Conservation (phyloP, 2,888 invertebrate species). For the Parapristionchus giblindavisi region DNA sequence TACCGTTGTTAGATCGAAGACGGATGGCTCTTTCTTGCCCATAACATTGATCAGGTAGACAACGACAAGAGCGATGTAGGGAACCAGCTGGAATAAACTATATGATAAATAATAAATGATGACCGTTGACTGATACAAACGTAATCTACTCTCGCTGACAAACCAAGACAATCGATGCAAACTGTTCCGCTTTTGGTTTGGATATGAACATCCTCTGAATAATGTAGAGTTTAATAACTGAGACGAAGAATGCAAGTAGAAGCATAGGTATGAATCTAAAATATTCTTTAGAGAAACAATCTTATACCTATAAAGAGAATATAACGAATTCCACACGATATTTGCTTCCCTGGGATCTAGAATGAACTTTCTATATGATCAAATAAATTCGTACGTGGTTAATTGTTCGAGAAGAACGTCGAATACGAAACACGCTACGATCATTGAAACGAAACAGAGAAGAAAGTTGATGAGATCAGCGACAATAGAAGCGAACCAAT, state of each 20-base stretch:
- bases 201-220: slow-evolving; percentile 20
- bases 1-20: neutral
- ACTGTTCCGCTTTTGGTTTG: slow-evolving; percentile 7
- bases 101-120: neutral
- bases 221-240: slow-evolving; percentile 10
- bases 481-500: slow-evolving; percentile 16
- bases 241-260: neutral
- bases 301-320: neutral
- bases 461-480: slow-evolving; percentile 4
- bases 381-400: too few species aligned
- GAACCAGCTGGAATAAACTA: neutral
- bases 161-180: slow-evolving; percentile 3
- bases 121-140: too few species aligned
- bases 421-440: neutral
- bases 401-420: neutral
- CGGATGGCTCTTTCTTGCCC: too few species aligned
- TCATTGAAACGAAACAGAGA: neutral
- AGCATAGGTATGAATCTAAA: slow-evolving; percentile 6
- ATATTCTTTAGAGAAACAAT: neutral
- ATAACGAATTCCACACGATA: neutral
- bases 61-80: neutral
- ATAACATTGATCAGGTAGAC: neutral
- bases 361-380: neutral
- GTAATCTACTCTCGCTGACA: too few species aligned
- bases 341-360: neutral